These are phyloP conservation scores for Bettongia penicillata DNA, from an alignment of 2,113 vertebrate species.

Conservation along the genomic window DNA sequence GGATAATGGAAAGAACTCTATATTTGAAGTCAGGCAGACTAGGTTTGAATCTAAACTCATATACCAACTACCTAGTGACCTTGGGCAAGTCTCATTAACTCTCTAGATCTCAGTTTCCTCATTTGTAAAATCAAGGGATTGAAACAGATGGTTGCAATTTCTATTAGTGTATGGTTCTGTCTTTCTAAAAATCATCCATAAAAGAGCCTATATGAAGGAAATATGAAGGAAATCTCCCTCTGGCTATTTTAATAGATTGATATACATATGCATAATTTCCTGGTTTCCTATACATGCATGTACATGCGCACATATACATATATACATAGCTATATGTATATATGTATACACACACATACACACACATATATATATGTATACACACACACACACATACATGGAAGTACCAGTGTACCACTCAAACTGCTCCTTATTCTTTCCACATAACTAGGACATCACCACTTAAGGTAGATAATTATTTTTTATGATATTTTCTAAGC, in stretches of 20 bases:
- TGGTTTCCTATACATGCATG: not conserved
- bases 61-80: not conserved
- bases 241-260: not conserved
- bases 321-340: not conserved
- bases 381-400: not conserved
- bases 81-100: not conserved
- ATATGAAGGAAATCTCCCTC: not conserved
- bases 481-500: not conserved
- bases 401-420: not conserved
- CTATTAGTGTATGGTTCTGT: not conserved
- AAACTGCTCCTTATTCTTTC: not conserved
- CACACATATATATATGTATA: not conserved
- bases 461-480: not conserved
- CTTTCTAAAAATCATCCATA: not conserved
- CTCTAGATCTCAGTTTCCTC: not conserved
- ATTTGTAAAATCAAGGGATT: conserved; percentile 2
- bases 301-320: not conserved
- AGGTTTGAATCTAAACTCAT: conserved; percentile 1
- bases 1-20: not conserved
- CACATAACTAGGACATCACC: accelerated
- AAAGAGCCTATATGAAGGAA: not conserved
- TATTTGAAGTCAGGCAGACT: not conserved
- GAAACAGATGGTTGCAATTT: not conserved
- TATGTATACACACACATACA: not conserved
- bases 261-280: not conserved